A percentile compares a stretch with the other conserved stretches of the same genome.
phyloP scores from a whole-genome alignment of 2,113 vertebrate genomes.

The human region DNA sequence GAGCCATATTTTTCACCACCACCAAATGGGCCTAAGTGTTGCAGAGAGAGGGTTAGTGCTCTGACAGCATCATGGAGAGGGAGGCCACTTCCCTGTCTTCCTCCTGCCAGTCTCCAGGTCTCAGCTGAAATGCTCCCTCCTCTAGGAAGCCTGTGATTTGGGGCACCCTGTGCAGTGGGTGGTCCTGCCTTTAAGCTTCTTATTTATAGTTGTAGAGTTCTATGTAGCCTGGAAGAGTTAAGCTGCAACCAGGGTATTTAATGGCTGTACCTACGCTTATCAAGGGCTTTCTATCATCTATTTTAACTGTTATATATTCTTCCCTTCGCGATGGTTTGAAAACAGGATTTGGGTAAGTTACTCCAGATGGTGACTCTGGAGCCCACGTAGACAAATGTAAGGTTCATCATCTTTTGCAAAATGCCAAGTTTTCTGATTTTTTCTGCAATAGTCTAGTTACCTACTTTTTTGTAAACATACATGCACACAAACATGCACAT shows the following conservation, averaged over 20 bases:
- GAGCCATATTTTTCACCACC: rapidly evolving
- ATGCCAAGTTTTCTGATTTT: neutral
- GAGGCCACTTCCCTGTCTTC: neutral
- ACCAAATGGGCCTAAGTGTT: neutral
- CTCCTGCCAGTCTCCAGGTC: neutral
- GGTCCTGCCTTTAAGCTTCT: no score
- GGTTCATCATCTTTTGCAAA: neutral
- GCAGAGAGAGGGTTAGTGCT: neutral
- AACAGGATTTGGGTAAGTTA: neutral
- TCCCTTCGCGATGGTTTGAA: rapidly evolving
- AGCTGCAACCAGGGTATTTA: neutral
- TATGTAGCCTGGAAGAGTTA: neutral
- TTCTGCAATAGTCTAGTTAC: constrained; percentile 30
- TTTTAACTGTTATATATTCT: neutral
- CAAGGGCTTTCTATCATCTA: neutral
- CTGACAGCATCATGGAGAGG: neutral
- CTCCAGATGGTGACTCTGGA: neutral
- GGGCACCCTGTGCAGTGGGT: neutral
- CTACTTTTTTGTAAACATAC: neutral
- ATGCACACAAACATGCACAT: rapidly evolving
- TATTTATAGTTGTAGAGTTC: no score
- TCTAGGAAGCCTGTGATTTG: neutral
- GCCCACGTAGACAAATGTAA: neutral
- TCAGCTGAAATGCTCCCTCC: no score
- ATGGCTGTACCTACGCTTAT: rapidly evolving